Base-by-base conservation (phyloP, 2,888 invertebrate genomes). In the Agrochola lychnidis region DNA sequence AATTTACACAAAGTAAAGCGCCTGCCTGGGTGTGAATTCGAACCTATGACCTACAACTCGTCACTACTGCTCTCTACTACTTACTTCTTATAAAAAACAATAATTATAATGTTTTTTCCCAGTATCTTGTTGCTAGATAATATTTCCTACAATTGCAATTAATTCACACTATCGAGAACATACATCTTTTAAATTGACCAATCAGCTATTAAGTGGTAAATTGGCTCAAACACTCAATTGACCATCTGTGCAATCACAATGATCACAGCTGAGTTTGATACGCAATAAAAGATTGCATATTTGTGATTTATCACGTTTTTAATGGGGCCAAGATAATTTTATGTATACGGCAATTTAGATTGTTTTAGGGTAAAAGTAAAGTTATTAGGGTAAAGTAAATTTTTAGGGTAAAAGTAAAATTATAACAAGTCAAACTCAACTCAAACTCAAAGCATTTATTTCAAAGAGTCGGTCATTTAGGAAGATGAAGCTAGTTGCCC, bases 151-250 rank as follows among this genome's bases (percentile, higher is more conserved):
- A 56, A 59, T 30, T 73, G 45, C 14, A 57, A 61, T 7, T 56
- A 48, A 62, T 75, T 51, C 19, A 73, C 2, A 45, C 12, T 70
- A 71, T 75, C 62, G 14, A 70, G 67, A 77, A 62, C 16, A 22
- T 70, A 53, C 62, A 25, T 64, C 7, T 53, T n/a, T 57, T 6
- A 67, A 71, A 81, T 76, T 57, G 64, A 56, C 63, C 76, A 79
- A 74, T 81, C 67, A 78, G n/a, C 22, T 36, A 30, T 40, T 67
- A 69, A 73, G 56, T 80, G 25, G 67, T 25, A 40, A 81, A 78
- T 76, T 71, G 73, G 14, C 73, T 56, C 79, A 76, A 72, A 76
- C 56, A 66, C 40, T 64, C 79, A 83, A 83, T 79, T 81, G 88
- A 69, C 59, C 77, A 70, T 75, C 69, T 79, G 73, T 63, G 56